These are phyloP conservation scores for Orycteropus afer DNA, from an alignment of 2,113 vertebrate genomes.

Conservation along the genomic window DNA sequence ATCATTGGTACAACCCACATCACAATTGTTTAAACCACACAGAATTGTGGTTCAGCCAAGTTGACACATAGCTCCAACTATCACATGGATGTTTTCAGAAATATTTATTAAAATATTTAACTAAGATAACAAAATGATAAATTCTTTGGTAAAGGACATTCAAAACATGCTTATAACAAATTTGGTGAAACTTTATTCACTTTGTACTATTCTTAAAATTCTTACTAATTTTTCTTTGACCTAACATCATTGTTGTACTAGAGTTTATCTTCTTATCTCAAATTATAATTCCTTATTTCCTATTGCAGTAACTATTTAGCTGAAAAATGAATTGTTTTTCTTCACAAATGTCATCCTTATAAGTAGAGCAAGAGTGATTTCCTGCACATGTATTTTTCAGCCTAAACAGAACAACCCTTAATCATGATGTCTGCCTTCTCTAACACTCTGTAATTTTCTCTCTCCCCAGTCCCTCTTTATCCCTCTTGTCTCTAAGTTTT, in stretches of 20 bases:
- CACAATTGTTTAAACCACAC: too few relatives aligned
- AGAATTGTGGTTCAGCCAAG: neutral
- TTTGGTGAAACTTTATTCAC: neutral
- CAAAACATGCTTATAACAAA: neutral
- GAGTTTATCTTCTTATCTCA: constrained; percentile 11
- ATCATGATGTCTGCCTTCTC: neutral
- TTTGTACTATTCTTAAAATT: neutral
- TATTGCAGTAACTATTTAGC: neutral
- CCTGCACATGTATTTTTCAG: neutral
- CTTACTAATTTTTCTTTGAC: neutral
- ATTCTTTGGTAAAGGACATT: neutral
- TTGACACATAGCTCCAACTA: neutral
- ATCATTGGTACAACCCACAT: too few relatives aligned
- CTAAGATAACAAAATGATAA: neutral
- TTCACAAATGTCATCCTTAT: neutral
- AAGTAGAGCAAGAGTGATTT: neutral
- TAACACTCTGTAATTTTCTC: neutral
- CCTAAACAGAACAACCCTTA: neutral
- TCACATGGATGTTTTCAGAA: neutral
- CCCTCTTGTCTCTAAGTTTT: neutral
- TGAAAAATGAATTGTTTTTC: constrained; percentile 15
- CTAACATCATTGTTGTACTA: neutral
- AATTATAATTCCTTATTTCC: constrained; percentile 9
- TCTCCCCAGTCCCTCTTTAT: neutral
- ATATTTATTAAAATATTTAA: neutral